Base-by-base conservation (phyloP, 2,113 vertebrate genomes). In the Pitta sordida region DNA sequence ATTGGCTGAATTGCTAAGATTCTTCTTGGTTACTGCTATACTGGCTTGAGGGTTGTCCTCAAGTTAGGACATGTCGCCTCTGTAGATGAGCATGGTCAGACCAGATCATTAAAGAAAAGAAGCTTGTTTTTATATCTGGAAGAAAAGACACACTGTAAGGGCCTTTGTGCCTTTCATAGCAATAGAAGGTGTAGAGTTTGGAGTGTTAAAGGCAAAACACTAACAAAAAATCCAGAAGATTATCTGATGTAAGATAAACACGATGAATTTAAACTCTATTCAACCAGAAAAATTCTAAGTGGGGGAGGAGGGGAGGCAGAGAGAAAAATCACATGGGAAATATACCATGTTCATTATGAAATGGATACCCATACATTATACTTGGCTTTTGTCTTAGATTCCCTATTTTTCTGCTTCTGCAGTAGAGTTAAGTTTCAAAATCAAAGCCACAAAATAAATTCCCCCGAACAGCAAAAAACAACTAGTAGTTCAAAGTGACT, bases 401-500 rank as follows among this genome's bases (percentile, higher is more conserved):
- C 34, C 29, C 39, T 21, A 20, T 86, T 85, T 68, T 70, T 60
- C 92, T 77, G 67, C 86, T 70, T 80, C 59, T 55, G 51, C 34
- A 48, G 23, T 43, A 29, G 53, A 77, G 23, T 37, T 52, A 41
- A 86, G 51, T 51, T 43, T 87, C 74, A 87, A 71, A 94, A 81
- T 83, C 86, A 81, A 86, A 64, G 55, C 53, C 15, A 19, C 39
- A 62, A 53, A 51, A 74, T 76, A 71, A 75, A 91, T 82, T 83
- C 58, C 49, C 63, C 62, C 19, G 55, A 90, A 83, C 14, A 62
- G 90, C 86, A 93, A 83, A 85, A 85, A 64, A 5, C 59, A 93
- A 58, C 68, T 22, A 36, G 59, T 51, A 91, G 78, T 87, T 96
- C 88, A 81, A 75, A 94, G 92, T 44, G 93, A 51, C 46, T 91